These are phyloP conservation scores for Dynastes tityus DNA, from an alignment of 2,888 invertebrate species.

Conservation along the genomic window DNA sequence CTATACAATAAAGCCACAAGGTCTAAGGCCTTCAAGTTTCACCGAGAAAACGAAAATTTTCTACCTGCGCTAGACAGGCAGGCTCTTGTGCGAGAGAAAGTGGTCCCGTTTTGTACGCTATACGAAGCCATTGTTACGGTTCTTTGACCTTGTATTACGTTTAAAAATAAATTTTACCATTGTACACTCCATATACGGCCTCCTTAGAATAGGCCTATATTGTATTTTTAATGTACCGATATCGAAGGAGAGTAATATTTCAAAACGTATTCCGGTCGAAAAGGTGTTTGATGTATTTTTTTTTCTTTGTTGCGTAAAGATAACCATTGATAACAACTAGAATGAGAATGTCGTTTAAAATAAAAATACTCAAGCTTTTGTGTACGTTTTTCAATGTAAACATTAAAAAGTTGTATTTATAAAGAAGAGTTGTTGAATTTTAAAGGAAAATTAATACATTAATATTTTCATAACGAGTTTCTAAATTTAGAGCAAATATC, in stretches of 20 bases:
- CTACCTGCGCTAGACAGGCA: conserved; percentile 48
- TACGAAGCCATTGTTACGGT: conserved; percentile 44
- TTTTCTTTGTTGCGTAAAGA: neutral
- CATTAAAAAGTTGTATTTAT: no score
- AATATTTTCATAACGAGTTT: no score
- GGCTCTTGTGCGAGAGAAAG: conserved; percentile 39
- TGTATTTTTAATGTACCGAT: neutral
- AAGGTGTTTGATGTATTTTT: neutral
- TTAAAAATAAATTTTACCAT: conserved; percentile 20
- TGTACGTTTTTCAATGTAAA: no score
- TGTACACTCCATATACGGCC: no score
- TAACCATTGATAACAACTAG: no score
- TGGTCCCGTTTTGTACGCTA: conserved; percentile 34
- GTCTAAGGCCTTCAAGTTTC: conserved; percentile 30
- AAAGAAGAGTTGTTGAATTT: no score
- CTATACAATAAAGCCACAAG: conserved; percentile 3
- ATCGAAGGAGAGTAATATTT: neutral
- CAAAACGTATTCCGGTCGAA: neutral
- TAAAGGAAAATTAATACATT: no score
- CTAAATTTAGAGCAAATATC: no score
- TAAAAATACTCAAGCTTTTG: neutral
- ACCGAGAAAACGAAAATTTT: conserved; percentile 44
- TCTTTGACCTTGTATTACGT: conserved; percentile 50
- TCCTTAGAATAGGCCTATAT: neutral
- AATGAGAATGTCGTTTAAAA: neutral